Evolutionary conservation across 1,140 invertebrate species (phyloP), one percentile per base, ranked within the genome.

Genomic region (Zaprionus kolodkinae): DNA sequence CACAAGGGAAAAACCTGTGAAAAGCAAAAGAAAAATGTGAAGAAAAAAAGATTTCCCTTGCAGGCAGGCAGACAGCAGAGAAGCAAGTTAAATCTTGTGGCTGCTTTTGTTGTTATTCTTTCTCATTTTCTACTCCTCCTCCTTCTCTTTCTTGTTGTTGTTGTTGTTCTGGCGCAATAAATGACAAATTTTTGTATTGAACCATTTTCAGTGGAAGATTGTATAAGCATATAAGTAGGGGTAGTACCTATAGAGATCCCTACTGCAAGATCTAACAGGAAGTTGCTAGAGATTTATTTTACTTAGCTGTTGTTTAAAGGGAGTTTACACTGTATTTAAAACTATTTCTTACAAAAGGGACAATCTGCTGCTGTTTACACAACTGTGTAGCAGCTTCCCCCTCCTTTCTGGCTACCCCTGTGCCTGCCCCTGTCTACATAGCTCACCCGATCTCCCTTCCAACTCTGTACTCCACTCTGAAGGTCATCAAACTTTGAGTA

Each of bases 401-500:
- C n/a, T n/a, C 15, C 36, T 43, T 15, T 2, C 21, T 21, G 21
- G 2, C 21, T 21, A 21, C 55, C 7, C 6, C 27, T 55, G 27
- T 35, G 9, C 12, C 36, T 76, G 71, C 68, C 57, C 43, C 52
- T 35, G 1, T 38, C 11, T 12, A 21, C n/a, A n/a, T n/a, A n/a
- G n/a, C n/a, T n/a, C n/a, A n/a, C 38, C 3, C 35, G 1, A 3
- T 12, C 27, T 40, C 5, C 36, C 62, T 40, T 9, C 17, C 43
- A 30, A 54, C 35, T 68, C 55, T 57, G 21, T 21, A 21, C 21
- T 21, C 21, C 43, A 36, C 21, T 13, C 9, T 69, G 84, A 83
- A 87, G 83, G 83, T 87, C 84, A 80, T 88, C 80, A 88, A 87
- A 87, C 84, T 88, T 83, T 79, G 67, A 36, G 57, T 54, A 62